A percentile compares a stretch with the other conserved stretches of the same genome.
Conservation (phyloP, 1,140 invertebrate species). For the Drosophila ogumai region DNA sequence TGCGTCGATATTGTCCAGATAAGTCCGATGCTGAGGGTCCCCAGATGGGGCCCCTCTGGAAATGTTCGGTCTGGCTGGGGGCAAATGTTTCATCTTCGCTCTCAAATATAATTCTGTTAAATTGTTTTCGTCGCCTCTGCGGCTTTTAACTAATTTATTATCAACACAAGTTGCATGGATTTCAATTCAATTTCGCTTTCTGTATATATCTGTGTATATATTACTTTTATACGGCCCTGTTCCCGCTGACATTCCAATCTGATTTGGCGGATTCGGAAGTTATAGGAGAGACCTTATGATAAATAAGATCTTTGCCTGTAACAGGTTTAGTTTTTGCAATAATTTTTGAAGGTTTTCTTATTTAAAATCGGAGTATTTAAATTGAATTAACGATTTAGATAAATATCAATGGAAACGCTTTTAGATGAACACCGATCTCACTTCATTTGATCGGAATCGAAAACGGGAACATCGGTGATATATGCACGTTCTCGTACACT, state of each 20-base stretch:
- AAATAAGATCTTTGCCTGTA: neutral
- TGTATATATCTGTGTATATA: conserved; percentile 55
- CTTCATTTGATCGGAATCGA: conserved; percentile 12
- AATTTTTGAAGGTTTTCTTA: neutral
- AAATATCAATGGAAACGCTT: neutral
- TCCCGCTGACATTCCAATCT: conserved; percentile 10
- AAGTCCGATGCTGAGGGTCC: conserved; percentile 27
- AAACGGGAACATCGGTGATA: conserved; percentile 20
- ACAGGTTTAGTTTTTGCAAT: conserved; percentile 3
- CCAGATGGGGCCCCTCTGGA: conserved; percentile 50
- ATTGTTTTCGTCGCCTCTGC: conserved; percentile 45
- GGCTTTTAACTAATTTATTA: conserved; percentile 76
- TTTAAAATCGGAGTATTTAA: conserved; percentile 4
- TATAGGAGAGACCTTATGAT: neutral
- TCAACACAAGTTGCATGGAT: conserved; percentile 65
- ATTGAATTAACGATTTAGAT: conserved; percentile 2
- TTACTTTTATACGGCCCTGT: conserved; percentile 32
- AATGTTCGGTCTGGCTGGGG: conserved; percentile 54
- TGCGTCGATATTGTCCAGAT: conserved; percentile 34
- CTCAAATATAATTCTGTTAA: conserved; percentile 48
- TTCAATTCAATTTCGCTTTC: conserved; percentile 38
- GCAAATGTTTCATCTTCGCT: conserved; percentile 46
- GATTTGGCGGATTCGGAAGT: conserved; percentile 8
- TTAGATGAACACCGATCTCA: conserved; percentile 1
- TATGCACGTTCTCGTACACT: conserved; percentile 24